phyloP scores from a whole-genome alignment of 1,140 invertebrate genomes.

The Eubasilissa regina region DNA sequence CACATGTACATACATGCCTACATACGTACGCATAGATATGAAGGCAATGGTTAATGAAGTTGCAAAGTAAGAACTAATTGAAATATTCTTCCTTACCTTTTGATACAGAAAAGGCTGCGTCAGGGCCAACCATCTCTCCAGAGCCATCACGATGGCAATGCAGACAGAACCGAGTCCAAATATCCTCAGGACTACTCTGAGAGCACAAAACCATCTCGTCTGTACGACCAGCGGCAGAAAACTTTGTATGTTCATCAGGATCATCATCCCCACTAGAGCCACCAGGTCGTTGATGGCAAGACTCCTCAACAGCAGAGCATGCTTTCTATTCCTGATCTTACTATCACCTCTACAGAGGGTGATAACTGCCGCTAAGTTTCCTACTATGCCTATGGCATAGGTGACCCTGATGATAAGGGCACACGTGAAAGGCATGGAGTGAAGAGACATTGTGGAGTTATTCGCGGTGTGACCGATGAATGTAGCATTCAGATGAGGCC shows the following conservation, averaged over 20 bases:
- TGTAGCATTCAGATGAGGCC: conserved; percentile 36
- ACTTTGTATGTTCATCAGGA: conserved; percentile 68
- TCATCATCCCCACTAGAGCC: conserved; percentile 80
- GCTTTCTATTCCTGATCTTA: conserved; percentile 82
- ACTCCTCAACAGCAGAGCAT: conserved; percentile 84
- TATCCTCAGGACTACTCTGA: conserved; percentile 82
- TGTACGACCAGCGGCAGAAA: conserved; percentile 64
- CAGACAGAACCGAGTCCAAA: conserved; percentile 90
- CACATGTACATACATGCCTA: too few relatives aligned
- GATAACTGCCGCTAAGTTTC: conserved; percentile 67
- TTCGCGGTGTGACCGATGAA: conserved; percentile 9
- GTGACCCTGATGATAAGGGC: conserved; percentile 60
- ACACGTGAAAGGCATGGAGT: conserved; percentile 46
- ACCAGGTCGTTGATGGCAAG: conserved; percentile 86
- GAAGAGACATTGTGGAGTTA: conserved; percentile 33
- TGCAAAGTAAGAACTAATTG: conserved; percentile 1
- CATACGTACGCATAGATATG: too few relatives aligned
- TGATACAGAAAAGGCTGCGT: conserved; percentile 91
- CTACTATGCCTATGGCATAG: conserved; percentile 67
- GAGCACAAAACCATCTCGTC: conserved; percentile 75
- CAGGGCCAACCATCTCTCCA: conserved; percentile 87
- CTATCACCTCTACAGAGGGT: conserved; percentile 68
- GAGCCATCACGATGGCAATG: conserved; percentile 89
- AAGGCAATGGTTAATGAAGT: neutral
- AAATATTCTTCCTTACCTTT: conserved; percentile 76